Base-by-base conservation (phyloP, 2,113 vertebrate species). In the Rallus limicola region DNA sequence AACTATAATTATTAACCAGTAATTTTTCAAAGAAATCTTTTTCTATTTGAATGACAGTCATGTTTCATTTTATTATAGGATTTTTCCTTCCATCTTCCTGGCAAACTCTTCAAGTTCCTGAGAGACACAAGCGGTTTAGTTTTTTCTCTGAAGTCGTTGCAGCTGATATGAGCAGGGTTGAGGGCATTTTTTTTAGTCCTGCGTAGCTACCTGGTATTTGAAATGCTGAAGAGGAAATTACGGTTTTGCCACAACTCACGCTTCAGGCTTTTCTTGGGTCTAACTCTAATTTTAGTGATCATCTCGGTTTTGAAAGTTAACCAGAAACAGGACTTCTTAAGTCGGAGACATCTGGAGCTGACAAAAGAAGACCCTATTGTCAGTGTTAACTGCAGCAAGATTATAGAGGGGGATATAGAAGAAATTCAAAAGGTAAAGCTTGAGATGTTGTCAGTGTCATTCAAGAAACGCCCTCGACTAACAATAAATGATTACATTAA, bases 341-440 rank as follows among this genome's bases (percentile, higher is more conserved):
- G 91, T 55, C 69, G 72, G 26, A 87, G 44, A 15, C 95, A 97
- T 65, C 92, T 98, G 79, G 98, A 99, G 26, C 97, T 99, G 56
- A 96, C 59, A 31, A 92, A 96, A 63, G 97, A 98, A 33, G 88
- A 97, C 67, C 98, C 97, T 70, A 84, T 97, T 63, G 94, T 70
- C 36, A 33, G 82, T 78, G 95, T 98, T 91, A 98, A 99, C 88
- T 99, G 99, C 91, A 98, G 98, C 36, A 98, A 97, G 89, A 97
- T 99, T 94, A 76, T 99, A 75, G 94, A 96, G 14, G 98, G 98
- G n/a, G 97, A 99, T 63, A n/a, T 21, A 42, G 97, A 98, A 59
- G 98, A 98, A 96, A 96, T 99, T 74, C 95, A 97, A 34, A 95
- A 98, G 34, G 98, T 95, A 46, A 99, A 98, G 87, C 70, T 99